phyloP scores from a whole-genome alignment of 2,113 vertebrate genomes.

The Coturnix japonica region DNA sequence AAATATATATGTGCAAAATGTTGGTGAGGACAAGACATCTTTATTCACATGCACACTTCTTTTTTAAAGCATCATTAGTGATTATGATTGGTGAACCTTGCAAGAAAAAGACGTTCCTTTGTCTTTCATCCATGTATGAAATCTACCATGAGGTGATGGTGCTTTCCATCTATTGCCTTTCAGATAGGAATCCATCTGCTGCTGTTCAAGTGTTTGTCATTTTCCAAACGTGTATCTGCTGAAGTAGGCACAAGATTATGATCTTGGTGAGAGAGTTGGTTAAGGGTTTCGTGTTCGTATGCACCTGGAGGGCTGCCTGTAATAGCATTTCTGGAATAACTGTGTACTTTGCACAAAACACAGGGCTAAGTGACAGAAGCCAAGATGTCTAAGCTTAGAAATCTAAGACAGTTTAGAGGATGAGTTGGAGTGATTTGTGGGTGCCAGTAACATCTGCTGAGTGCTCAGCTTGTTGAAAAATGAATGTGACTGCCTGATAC shows the following conservation, averaged over 20 bases:
- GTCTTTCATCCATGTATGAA: not conserved
- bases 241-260: not conserved
- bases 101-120: not conserved
- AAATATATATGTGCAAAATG: not conserved
- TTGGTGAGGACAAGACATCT: not conserved
- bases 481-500: not conserved
- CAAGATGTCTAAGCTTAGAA: not conserved
- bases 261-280: not conserved
- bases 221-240: not conserved
- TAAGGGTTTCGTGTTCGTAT: not conserved
- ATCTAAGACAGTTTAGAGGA: not conserved
- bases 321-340: not conserved
- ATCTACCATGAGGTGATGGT: not conserved
- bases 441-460: not conserved
- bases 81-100: not conserved
- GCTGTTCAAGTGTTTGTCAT: not conserved
- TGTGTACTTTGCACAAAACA: not conserved
- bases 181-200: not conserved
- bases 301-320: not conserved
- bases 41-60: not conserved
- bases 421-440: not conserved
- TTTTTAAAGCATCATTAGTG: not conserved
- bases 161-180: not conserved
- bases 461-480: not conserved
- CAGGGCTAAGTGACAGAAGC: not conserved